Evolutionary conservation across 2,113 vertebrate species (phyloP).

Genomic region (Clarias gariepinus): DNA sequence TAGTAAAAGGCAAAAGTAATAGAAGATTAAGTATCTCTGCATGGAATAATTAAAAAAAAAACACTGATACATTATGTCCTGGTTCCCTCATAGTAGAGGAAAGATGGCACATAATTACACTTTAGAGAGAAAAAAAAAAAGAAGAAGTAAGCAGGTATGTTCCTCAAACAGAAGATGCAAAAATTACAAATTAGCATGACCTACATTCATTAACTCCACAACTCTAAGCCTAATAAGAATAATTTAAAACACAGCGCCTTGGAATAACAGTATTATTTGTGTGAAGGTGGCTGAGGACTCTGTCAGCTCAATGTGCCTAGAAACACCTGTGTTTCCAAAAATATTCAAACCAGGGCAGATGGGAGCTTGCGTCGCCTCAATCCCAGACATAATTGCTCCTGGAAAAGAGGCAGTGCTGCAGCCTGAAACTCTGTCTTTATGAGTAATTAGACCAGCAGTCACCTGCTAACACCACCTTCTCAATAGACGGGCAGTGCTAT

Average conservation of each 20-base stretch:
- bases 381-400: conserved; percentile 50
- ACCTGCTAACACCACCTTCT: conserved; percentile 5
- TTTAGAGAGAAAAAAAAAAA: conserved; percentile 18
- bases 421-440: conserved; percentile 37
- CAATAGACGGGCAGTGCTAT: conserved; percentile 11
- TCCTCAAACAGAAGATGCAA: background rate
- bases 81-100: conserved; percentile 10
- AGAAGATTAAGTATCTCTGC: conserved; percentile 47
- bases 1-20: conserved; percentile 60
- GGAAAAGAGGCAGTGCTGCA: background rate
- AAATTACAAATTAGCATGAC: conserved; percentile 27
- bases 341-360: conserved; percentile 61
- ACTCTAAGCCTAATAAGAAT: conserved; percentile 58
- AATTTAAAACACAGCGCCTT: conserved; percentile 64
- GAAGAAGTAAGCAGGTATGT: background rate
- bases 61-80: conserved; percentile 52
- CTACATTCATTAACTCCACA: conserved; percentile 37
- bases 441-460: conserved; percentile 46
- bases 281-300: conserved; percentile 31
- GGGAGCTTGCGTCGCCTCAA: conserved; percentile 43
- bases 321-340: conserved; percentile 65
- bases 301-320: conserved; percentile 42
- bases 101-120: background rate
- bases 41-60: conserved; percentile 50
- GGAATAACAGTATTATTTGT: conserved; percentile 59